Evolutionary conservation across 2,888 invertebrate genomes (phyloP), one percentile per base, ranked within the genome.

Genomic region (Odontomyia ornata): DNA sequence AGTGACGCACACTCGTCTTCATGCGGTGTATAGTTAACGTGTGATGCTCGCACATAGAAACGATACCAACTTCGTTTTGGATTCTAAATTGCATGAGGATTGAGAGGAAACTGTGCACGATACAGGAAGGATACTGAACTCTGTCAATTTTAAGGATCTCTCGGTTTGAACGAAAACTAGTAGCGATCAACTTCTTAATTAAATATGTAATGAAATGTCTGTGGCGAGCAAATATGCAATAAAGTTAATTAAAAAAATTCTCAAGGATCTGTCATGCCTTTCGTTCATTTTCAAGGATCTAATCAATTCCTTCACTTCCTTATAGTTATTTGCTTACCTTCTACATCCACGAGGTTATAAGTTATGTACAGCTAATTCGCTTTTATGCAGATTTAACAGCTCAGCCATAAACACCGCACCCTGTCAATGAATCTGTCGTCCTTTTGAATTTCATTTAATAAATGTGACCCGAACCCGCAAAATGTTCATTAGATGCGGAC

Each of bases 321-420:
- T 36, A 36, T 9, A 36, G 3, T 36, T 36, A 36, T 36, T 52
- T 52, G 52, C 18, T 52, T 18, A 52, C 52, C 52, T 52, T 9
- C 52, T n/a, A 18, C 52, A 36, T 52, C 15, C 3, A 52, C n/a
- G n/a, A 52, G 15, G 15, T 52, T 52, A 18, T 52, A 18, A 52
- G 52, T 52, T 52, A 52, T 52, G 52, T 52, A 52, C 52, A 52
- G 52, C 52, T 52, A 52, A 65, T 69, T 69, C 47, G 30, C 15
- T 69, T 69, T 46, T 47, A 47, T 69, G 69, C 47, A 69, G 47
- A 69, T 69, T 69, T 69, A 47, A 69, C 69, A 69, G 69, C 47
- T 21, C 13, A 7, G 69, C 21, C 43, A 23, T 65, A 65, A 65
- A 65, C 27, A 65, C 65, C 65, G 21, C 43, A 65, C 65, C 65